Evolutionary conservation across 2,113 vertebrate species (phyloP), one percentile per base, ranked within the genome.

Genomic region (Cinclus cinclus): DNA sequence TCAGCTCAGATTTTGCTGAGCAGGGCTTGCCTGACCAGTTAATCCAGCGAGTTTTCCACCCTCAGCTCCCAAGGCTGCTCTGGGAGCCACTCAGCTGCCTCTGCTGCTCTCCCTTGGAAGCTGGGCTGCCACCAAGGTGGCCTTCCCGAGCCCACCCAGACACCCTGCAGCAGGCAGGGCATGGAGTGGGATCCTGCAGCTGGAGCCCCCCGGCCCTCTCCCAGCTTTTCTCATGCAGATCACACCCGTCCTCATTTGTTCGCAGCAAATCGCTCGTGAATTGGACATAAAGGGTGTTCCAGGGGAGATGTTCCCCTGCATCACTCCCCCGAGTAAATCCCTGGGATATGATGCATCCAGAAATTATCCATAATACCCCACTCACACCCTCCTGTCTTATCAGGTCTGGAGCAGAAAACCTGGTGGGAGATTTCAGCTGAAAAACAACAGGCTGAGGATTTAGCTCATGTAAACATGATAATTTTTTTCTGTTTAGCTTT

Each of bases 171-270:
- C 83, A 68, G 18, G 39, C 27, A 69, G 63, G 63, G 73, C 6
- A 28, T 6, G 33, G 25, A 19, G 63, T 4, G 83, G 63, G 73
- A 53, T 19, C 12, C 47, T 78, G 84, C 84, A 78, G 84, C 84
- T 70, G 84, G 3, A 90, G 62, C 37, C 55, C 55, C 28, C 42
- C 7, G 14, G 31, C 60, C 64, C 46, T 37, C n/a, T 7, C 5
- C 16, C 7, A 37, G 78, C 90, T 85, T 83, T 94, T 93, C 67
- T 94, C 79, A 88, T 70, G 89, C 70, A 96, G 90, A 93, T 94
- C 53, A n/a, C 47, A 8, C 33, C 31, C 20, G 1, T 17, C 41
- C 46, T 44, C 42, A 0, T 85, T 95, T 91, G 94, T 90, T 67
- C 11, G 2, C 53, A 70, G 82, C 85, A 80, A 93, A 92, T 67